A percentile compares a stretch with the other conserved stretches of the same genome.
phyloP scores from a whole-genome alignment of 2,113 vertebrate genomes.

The Limnothrissa miodon region DNA sequence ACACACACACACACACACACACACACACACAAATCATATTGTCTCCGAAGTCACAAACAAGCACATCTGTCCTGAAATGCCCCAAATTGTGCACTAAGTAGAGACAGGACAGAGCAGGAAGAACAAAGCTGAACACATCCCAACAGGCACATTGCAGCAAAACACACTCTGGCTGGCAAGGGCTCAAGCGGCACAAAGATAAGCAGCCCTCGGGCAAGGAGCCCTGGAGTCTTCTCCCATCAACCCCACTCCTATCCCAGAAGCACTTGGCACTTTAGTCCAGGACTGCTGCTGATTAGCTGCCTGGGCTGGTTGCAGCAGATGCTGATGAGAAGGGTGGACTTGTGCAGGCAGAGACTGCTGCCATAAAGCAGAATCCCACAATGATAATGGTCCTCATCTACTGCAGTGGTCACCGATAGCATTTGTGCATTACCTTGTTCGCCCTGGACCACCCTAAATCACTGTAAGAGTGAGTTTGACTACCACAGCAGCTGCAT shows the following conservation, averaged over 20 bases:
- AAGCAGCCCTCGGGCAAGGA: not conserved
- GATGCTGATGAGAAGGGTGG: not conserved
- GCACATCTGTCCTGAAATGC: slow-evolving; percentile 14
- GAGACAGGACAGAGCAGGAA: slow-evolving; percentile 4
- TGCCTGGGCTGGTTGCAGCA: not conserved
- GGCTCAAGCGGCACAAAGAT: slow-evolving; percentile 21
- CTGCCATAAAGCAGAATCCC: not conserved
- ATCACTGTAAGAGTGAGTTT: not conserved
- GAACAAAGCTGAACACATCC: slow-evolving; percentile 32
- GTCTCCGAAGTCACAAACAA: not conserved
- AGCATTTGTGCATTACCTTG: not conserved
- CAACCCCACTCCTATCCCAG: not conserved
- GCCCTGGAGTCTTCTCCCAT: not conserved
- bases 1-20: too few relatives aligned
- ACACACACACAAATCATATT: too few relatives aligned
- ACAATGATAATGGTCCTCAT: not conserved
- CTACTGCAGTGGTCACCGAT: not conserved
- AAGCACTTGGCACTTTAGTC: not conserved
- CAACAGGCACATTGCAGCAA: slow-evolving; percentile 42
- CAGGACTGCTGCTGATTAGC: not conserved
- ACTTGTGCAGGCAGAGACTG: slow-evolving; percentile 2
- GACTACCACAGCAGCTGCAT: not conserved
- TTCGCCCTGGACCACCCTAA: not conserved
- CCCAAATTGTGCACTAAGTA: not conserved
- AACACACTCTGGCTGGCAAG: slow-evolving; percentile 39